Evolutionary conservation across 2,797 vertebrate species (phyloP).

Genomic region (Coregonus ussuriensis): DNA sequence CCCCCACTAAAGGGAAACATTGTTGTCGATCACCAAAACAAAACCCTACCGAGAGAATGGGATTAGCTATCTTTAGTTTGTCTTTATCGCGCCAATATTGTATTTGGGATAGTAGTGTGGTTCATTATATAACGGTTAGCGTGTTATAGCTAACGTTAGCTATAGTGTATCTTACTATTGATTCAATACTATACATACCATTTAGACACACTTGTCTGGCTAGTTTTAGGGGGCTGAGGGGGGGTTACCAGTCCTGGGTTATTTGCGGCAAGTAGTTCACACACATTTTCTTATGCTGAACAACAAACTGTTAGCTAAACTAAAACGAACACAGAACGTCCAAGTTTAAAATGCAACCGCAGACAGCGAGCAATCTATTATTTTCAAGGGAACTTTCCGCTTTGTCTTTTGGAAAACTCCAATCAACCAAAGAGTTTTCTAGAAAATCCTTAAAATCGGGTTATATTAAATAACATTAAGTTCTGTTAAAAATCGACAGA

Average conservation of each 20-base stretch:
- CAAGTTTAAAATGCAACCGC: conserved; percentile 42
- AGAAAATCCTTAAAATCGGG: background rate
- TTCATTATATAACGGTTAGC: conserved; percentile 11
- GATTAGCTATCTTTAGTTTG: conserved; percentile 13
- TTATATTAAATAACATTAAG: background rate
- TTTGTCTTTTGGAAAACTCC: conserved; percentile 17
- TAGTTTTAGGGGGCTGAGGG: background rate
- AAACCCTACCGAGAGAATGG: conserved; percentile 34
- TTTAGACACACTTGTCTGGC: background rate
- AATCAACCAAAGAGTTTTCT: background rate
- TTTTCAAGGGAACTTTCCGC: conserved; percentile 37
- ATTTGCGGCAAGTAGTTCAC: too few relatives aligned
- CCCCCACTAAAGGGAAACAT: conserved; percentile 49
- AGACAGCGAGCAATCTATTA: conserved; percentile 1
- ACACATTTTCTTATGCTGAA: background rate
- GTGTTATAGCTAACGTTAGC: background rate
- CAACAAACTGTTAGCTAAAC: conserved; percentile 21
- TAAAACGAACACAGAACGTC: conserved; percentile 7
- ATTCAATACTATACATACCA: background rate
- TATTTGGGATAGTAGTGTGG: background rate
- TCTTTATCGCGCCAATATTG: background rate
- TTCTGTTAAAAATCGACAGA: background rate
- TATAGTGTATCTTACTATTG: background rate
- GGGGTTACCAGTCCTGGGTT: background rate
- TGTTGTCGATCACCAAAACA: background rate